Base-by-base conservation (phyloP, 2,888 invertebrate genomes). In the Pseudeuparius sepicola region DNA sequence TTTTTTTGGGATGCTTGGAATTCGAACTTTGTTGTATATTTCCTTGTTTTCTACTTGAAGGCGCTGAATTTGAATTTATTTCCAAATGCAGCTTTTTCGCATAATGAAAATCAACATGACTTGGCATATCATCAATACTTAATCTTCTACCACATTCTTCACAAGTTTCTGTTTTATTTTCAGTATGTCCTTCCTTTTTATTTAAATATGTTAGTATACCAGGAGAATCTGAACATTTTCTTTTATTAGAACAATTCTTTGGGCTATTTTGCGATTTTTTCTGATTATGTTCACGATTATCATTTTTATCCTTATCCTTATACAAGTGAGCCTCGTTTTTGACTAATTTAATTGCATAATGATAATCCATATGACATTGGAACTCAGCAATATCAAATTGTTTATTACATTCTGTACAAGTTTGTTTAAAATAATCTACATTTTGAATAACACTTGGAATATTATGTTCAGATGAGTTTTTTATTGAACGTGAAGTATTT, bases 21-120 rank as follows among this genome's bases (percentile, higher is more conserved):
- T n/a, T n/a, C n/a, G n/a, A n/a, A n/a, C n/a, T n/a, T n/a, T n/a
- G n/a, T n/a, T n/a, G n/a, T n/a, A n/a, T n/a, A n/a, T n/a, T n/a
- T n/a, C n/a, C n/a, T n/a, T n/a, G n/a, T n/a, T n/a, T n/a, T n/a
- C n/a, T n/a, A n/a, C n/a, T n/a, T n/a, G n/a, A n/a, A n/a, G n/a
- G n/a, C n/a, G n/a, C n/a, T n/a, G n/a, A n/a, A n/a, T n/a, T n/a
- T n/a, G 42, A 30, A 42, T 81, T 81, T 4, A 81, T 55, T 59
- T 77, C 70, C 46, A 69, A 64, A 47, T 76, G 85, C 32, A 93
- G 58, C 52, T 77, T 77, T 53, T 78, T 73, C 4, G 93, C 93
- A 49, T 82, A 70, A 59, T 93, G 93, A 57, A 76, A 89, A 64
- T 93, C 89, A 9, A 71, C 60, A 59, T 90, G 90, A 37, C 71